phyloP scores from a whole-genome alignment of 1,140 invertebrate genomes.

The Hermetia illucens region DNA sequence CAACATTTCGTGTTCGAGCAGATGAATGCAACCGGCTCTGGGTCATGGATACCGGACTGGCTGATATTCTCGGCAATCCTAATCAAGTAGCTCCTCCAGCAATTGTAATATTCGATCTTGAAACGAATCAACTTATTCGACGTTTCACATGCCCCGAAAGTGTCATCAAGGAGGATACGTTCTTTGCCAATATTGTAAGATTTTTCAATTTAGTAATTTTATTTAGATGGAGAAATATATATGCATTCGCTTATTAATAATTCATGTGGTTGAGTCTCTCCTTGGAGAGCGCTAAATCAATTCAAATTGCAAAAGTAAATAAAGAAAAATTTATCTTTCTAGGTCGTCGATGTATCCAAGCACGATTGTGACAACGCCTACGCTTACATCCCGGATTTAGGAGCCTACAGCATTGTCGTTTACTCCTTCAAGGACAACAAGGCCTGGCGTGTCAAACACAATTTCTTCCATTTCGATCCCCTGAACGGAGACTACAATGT shows the following conservation, averaged over 20 bases:
- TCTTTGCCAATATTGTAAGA: constrained; percentile 55
- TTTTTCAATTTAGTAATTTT: not conserved
- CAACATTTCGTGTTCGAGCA: constrained; percentile 46
- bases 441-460: constrained; percentile 61
- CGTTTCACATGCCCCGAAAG: constrained; percentile 47
- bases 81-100: constrained; percentile 46
- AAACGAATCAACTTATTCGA: constrained; percentile 49
- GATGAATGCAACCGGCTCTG: constrained; percentile 59
- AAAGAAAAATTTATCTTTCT: too few relatives aligned
- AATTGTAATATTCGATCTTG: constrained; percentile 56
- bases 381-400: constrained; percentile 60
- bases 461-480: constrained; percentile 70
- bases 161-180: constrained; percentile 50
- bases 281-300: too few relatives aligned
- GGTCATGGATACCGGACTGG: constrained; percentile 59
- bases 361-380: constrained; percentile 55
- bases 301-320: too few relatives aligned
- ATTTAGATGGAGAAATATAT: not conserved
- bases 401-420: constrained; percentile 56
- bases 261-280: too few relatives aligned
- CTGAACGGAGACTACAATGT: constrained; percentile 54
- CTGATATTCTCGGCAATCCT: constrained; percentile 46
- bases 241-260: too few relatives aligned
- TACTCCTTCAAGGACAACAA: constrained; percentile 56
- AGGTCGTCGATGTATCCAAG: constrained; percentile 49